Conservation (phyloP, 2,888 invertebrate genomes). For the Strigamia maritima region DNA sequence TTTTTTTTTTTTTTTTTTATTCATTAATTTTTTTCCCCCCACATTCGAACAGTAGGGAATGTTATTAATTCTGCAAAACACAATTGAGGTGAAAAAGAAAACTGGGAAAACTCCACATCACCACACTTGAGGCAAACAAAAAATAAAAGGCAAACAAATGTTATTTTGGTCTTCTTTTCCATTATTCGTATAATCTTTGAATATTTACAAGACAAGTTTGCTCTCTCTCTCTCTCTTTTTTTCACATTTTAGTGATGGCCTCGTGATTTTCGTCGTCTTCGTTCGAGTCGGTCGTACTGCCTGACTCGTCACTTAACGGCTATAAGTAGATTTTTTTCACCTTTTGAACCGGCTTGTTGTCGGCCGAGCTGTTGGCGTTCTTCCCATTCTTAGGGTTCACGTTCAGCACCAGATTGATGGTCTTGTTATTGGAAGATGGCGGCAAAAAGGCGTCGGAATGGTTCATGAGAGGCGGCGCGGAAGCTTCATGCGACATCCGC, state of each 20-base stretch:
- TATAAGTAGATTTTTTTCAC: slow-evolving; percentile 47
- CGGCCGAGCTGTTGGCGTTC: slow-evolving; percentile 47
- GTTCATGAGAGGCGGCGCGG: slow-evolving; percentile 41
- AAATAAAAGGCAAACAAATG: too few species aligned
- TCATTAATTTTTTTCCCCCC: too few species aligned
- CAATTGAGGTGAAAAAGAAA: too few species aligned
- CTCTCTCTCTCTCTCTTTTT: too few species aligned
- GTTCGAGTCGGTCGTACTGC: not conserved
- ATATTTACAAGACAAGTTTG: too few species aligned
- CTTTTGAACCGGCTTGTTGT: slow-evolving; percentile 47
- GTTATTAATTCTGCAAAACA: too few species aligned
- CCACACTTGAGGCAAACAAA: too few species aligned
- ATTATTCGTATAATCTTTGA: too few species aligned
- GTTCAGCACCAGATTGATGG: slow-evolving; percentile 48
- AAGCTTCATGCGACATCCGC: slow-evolving; percentile 27
- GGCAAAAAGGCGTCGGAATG: slow-evolving; percentile 46
- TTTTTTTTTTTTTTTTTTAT: too few species aligned
- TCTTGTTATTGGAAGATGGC: slow-evolving; percentile 48
- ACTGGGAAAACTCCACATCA: too few species aligned
- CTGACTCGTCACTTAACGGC: not conserved
- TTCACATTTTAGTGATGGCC: not conserved
- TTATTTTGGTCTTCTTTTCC: too few species aligned
- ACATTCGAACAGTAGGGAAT: too few species aligned
- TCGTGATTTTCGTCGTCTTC: not conserved
- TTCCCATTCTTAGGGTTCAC: slow-evolving; percentile 47